phyloP scores from a whole-genome alignment of 1,140 invertebrate genomes.

The Riptortus pedestris region DNA sequence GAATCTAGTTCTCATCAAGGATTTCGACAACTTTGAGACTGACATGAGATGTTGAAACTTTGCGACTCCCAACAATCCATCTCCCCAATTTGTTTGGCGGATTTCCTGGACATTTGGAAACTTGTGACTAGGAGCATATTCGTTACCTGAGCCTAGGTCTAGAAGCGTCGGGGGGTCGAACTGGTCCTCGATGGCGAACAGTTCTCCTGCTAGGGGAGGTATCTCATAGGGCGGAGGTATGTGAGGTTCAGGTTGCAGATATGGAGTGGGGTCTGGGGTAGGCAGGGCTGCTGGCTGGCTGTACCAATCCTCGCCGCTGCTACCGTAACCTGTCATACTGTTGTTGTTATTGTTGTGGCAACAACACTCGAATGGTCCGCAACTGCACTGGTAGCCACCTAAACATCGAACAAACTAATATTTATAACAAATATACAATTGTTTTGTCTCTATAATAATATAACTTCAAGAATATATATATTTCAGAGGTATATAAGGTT shows the following conservation, averaged over 20 bases:
- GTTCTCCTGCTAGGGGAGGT: constrained; percentile 47
- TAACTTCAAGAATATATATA: too few species aligned
- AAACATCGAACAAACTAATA: too few species aligned
- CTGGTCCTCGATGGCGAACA: constrained; percentile 59
- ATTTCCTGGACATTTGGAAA: too few species aligned
- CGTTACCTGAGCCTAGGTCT: constrained; percentile 53
- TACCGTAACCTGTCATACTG: background rate
- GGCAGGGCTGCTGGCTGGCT: background rate
- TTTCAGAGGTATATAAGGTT: too few species aligned
- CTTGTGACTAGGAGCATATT: too few species aligned
- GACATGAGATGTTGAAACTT: too few species aligned
- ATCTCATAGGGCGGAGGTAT: constrained; percentile 39
- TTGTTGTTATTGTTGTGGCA: constrained; percentile 34
- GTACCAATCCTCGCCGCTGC: constrained; percentile 11
- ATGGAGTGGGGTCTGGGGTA: background rate
- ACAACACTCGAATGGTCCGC: constrained; percentile 52
- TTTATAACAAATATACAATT: background rate
- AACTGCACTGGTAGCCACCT: constrained; percentile 48
- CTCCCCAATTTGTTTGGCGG: too few species aligned
- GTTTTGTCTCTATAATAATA: too few species aligned
- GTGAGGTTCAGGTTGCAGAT: constrained; percentile 16
- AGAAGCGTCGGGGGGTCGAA: constrained; percentile 52
- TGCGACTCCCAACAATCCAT: too few species aligned
- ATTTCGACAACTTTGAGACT: too few species aligned
- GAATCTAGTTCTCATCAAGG: too few species aligned